Evolutionary conservation across 2,113 vertebrate species (phyloP).

Genomic region (Proterorhinus semilunaris): DNA sequence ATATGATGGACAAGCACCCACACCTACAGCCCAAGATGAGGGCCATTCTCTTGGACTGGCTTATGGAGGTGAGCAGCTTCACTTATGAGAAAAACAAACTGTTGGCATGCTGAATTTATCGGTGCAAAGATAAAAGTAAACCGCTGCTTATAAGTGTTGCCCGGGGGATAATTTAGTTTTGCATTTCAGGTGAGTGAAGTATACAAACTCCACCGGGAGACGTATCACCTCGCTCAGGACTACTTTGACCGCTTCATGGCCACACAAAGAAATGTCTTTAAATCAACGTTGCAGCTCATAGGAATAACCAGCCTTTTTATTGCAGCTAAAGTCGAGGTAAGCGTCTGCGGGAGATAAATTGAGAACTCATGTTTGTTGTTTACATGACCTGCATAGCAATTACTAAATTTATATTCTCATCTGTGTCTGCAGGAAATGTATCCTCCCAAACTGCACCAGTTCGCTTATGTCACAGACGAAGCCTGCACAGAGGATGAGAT

Average conservation of each 20-base stretch:
- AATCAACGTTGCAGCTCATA: conserved; percentile 91
- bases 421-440: conserved; percentile 87
- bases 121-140: no score
- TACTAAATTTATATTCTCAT: not conserved
- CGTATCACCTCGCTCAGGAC: conserved; percentile 94
- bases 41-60: conserved; percentile 92
- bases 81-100: no score
- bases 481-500: conserved; percentile 95
- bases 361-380: not conserved
- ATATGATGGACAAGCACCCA: conserved; percentile 88
- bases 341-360: not conserved
- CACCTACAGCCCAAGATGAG: conserved; percentile 94
- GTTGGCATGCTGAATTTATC: no score
- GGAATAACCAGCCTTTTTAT: conserved; percentile 94
- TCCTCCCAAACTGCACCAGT: conserved; percentile 94
- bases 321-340: conserved; percentile 93
- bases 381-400: not conserved
- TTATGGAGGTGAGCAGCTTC: conserved; percentile 88
- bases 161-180: not conserved
- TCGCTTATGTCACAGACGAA: conserved; percentile 96
- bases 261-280: conserved; percentile 88
- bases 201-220: conserved; percentile 94
- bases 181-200: conserved; percentile 89
- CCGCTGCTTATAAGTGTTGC: not conserved
- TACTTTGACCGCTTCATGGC: conserved; percentile 98